Evolutionary conservation across 2,113 vertebrate genomes (phyloP).

Genomic region (Atherinomorus stipes): DNA sequence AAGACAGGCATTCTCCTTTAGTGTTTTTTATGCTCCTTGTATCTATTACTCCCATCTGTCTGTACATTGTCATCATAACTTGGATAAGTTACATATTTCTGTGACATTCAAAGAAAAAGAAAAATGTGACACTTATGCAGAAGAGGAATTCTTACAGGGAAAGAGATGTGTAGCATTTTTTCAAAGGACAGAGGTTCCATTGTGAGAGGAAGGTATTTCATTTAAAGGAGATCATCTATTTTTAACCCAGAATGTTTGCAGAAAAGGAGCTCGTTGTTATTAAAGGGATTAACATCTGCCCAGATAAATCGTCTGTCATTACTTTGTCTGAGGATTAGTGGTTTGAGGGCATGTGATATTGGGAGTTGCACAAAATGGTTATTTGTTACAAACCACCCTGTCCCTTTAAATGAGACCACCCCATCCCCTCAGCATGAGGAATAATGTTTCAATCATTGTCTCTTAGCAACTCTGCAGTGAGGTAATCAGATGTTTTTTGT

Average conservation of each 20-base stretch:
- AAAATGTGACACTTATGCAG: constrained; percentile 22
- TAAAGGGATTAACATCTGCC: constrained; percentile 44
- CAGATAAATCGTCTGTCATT: constrained; percentile 28
- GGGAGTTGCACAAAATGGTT: constrained; percentile 12
- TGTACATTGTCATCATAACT: constrained; percentile 66
- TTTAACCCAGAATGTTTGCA: constrained; percentile 57
- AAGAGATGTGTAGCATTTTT: constrained; percentile 37
- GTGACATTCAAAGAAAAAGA: constrained; percentile 26
- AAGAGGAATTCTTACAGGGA: constrained; percentile 28
- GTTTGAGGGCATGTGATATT: constrained; percentile 36
- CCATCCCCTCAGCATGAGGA: background rate
- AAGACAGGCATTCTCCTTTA: constrained; percentile 7
- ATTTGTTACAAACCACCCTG: background rate
- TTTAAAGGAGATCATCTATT: constrained; percentile 52
- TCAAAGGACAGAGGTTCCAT: constrained; percentile 46
- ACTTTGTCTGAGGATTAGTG: constrained; percentile 37
- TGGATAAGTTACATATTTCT: constrained; percentile 48
- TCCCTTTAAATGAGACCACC: background rate
- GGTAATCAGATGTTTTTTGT: background rate
- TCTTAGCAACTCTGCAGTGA: background rate
- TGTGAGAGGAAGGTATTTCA: constrained; percentile 48
- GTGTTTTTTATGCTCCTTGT: constrained; percentile 12
- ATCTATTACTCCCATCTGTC: constrained; percentile 16
- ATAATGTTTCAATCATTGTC: background rate
- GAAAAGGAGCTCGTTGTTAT: constrained; percentile 51